Evolutionary conservation across 2,888 invertebrate species (phyloP), one percentile per base, ranked within the genome.

Genomic region (Prostheceraeus crozeri): DNA sequence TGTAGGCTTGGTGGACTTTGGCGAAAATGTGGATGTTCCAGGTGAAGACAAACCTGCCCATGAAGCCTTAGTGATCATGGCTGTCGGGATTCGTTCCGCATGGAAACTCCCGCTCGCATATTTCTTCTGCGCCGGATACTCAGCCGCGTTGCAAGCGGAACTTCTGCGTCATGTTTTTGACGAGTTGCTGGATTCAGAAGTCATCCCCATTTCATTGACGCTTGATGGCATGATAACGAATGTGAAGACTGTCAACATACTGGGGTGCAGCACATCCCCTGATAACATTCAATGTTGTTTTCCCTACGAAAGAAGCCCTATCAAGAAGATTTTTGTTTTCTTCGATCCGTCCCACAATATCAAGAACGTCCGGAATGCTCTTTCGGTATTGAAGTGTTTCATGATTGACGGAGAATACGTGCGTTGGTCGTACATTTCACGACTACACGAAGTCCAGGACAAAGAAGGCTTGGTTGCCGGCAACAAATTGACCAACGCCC

Each of bases 271-370:
- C n/a, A n/a, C 36, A 36, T 36, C 36, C 36, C 36, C 19, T 16
- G 21, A 36, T 16, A 4, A 3, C 36, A n/a, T n/a, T n/a, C 36
- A 6, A 36, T 16, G 4, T 36, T 36, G n/a, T n/a, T 40, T 40
- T 14, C 40, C 6, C 19, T 4, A 14, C 40, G 6, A 14, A 4
- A n/a, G 19, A 6, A 40, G 40, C 19, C 40, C 40, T 10, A 6
- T 40, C 40, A 6, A 59, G 23, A 28, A 40, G 33, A 46, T 64
- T 16, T 46, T 35, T 35, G 30, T 55, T 10, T 27, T 64, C 14
- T 45, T 62, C 16, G 63, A 64, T 56, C 21, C 60, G 10, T 31
- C 58, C 33, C 65, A 64, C 31, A 62, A 62, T 63, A 14, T 65
- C 16, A 65, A 65, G 54, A 28, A 60, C 11, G 33, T 62, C 1